These are phyloP conservation scores for Herpailurus yagouaroundi DNA, from an alignment of 2,113 vertebrate species.

Conservation along the genomic window DNA sequence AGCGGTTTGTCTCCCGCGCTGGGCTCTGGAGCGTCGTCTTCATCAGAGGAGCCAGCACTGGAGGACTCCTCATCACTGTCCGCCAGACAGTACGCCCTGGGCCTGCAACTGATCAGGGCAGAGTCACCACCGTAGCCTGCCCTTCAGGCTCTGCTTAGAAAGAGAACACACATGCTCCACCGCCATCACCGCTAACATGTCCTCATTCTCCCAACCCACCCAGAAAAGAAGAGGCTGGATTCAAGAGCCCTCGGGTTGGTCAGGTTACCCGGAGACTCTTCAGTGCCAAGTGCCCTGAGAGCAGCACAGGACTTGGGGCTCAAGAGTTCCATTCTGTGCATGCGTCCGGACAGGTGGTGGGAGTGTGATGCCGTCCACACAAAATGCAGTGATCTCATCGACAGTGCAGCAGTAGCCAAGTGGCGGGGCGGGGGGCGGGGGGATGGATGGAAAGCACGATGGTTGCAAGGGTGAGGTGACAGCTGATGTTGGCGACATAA, in stretches of 20 bases:
- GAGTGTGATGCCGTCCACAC: neutral
- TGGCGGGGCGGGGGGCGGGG: neutral
- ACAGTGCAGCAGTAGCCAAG: neutral
- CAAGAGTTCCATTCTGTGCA: neutral
- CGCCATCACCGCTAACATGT: neutral
- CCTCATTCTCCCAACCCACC: neutral
- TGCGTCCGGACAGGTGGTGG: slow-evolving; percentile 30
- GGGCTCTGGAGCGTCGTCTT: slow-evolving; percentile 94
- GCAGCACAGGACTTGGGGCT: neutral
- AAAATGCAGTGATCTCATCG: slow-evolving; percentile 23
- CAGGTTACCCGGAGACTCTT: neutral
- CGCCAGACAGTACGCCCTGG: slow-evolving; percentile 94
- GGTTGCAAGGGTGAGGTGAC: neutral
- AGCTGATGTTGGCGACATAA: neutral
- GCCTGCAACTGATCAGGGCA: slow-evolving; percentile 88
- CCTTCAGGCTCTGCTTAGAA: neutral
- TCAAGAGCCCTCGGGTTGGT: neutral
- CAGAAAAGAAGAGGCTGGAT: neutral
- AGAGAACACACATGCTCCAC: neutral
- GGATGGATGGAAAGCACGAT: neutral
- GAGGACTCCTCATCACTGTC: slow-evolving; percentile 99
- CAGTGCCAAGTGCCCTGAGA: neutral
- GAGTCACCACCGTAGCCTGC: neutral
- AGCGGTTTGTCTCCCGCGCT: slow-evolving; percentile 90
- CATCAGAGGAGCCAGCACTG: slow-evolving; percentile 97